Evolutionary conservation across 2,888 invertebrate genomes (phyloP).

Genomic region (Poecilus cupreus): DNA sequence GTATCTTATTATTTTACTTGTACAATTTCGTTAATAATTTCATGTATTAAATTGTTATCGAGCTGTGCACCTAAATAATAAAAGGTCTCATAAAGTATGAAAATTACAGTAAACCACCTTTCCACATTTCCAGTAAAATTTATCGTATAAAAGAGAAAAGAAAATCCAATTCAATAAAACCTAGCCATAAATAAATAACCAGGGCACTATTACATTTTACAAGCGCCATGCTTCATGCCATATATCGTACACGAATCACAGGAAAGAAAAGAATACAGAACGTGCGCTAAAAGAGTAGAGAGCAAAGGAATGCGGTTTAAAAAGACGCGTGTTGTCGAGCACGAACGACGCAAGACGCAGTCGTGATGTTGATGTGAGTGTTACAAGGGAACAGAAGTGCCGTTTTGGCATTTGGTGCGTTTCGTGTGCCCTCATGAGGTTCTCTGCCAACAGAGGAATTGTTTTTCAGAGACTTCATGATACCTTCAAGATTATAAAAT

Average conservation of each 20-base stretch:
- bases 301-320: neutral
- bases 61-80: neutral
- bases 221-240: neutral
- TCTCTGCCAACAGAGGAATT: neutral
- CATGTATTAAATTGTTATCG: no score
- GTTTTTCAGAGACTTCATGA: neutral
- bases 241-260: constrained; percentile 8
- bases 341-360: neutral
- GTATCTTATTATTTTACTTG: no score
- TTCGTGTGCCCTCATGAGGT: neutral
- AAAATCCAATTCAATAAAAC: constrained; percentile 28
- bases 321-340: neutral
- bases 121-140: neutral
- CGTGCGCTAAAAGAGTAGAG: neutral
- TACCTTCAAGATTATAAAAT: no score
- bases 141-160: constrained; percentile 26
- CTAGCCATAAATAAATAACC: constrained; percentile 18
- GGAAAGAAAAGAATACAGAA: neutral
- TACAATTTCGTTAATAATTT: no score
- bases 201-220: constrained; percentile 23
- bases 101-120: neutral
- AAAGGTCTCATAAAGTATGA: neutral
- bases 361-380: neutral
- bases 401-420: neutral
- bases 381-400: constrained; percentile 1